phyloP scores from a whole-genome alignment of 1,140 invertebrate genomes.

The Hypsibius dujardini region DNA sequence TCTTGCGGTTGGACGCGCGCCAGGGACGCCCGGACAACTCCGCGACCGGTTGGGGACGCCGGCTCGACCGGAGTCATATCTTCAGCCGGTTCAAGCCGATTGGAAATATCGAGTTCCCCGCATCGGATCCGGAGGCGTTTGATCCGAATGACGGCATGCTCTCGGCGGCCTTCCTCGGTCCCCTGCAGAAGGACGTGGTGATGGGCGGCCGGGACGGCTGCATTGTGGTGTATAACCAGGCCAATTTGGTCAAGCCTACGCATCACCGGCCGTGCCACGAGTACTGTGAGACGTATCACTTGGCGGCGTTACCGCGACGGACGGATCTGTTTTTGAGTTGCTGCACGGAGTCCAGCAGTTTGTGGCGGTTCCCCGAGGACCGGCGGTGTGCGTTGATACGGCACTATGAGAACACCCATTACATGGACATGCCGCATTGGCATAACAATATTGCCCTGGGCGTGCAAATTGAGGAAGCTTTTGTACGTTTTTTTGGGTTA shows the following conservation, averaged over 20 bases:
- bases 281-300: neutral
- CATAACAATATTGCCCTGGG: neutral
- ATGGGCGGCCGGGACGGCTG: neutral
- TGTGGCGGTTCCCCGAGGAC: neutral
- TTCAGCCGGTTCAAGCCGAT: neutral
- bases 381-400: neutral
- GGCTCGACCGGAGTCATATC: neutral
- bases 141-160: conserved; percentile 1
- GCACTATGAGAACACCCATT: conserved; percentile 1
- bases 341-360: neutral
- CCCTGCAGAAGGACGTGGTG: neutral
- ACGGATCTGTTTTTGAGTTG: neutral
- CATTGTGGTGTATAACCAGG: neutral
- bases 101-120: neutral
- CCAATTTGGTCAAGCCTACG: neutral
- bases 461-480: neutral
- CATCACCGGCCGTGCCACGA: neutral
- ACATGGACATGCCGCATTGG: conserved; percentile 5
- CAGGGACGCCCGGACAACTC: neutral
- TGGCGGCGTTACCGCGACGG: neutral
- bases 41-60: neutral
- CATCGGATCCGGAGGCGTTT: neutral
- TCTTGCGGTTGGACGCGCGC: neutral
- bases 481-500: neutral
- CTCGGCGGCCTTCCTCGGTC: conserved; percentile 2